A percentile compares a stretch with the other conserved stretches of the same genome.
phyloP scores from a whole-genome alignment of 2,797 vertebrate genomes.

The Cossypha dichroa region DNA sequence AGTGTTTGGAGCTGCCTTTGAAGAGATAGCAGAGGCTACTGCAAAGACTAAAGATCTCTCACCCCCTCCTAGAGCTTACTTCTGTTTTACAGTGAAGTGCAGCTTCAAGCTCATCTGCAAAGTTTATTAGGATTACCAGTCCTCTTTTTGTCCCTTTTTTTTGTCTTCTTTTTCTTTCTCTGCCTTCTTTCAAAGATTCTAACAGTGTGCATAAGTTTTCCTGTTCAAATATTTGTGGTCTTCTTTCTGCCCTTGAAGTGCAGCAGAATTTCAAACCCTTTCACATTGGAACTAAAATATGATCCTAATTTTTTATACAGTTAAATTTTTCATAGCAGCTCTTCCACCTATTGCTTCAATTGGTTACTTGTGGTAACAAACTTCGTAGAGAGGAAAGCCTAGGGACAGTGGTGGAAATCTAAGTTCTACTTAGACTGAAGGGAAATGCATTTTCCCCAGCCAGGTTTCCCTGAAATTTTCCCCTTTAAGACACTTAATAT shows the following conservation, averaged over 20 bases:
- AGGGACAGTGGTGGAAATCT: background rate
- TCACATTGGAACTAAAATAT: background rate
- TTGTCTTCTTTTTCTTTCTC: background rate
- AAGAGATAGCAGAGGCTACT: background rate
- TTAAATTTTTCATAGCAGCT: background rate
- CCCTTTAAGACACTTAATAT: background rate
- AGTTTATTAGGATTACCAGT: background rate
- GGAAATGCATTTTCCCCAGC: background rate
- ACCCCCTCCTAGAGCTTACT: background rate
- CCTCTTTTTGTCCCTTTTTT: background rate
- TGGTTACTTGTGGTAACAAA: background rate
- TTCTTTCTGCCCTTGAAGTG: background rate
- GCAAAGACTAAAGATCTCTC: background rate
- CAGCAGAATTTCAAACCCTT: background rate
- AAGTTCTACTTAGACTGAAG: background rate
- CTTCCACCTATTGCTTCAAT: background rate
- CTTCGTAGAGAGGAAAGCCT: background rate
- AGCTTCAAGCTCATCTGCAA: background rate
- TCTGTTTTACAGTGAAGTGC: background rate
- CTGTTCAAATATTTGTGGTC: background rate
- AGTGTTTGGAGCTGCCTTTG: background rate
- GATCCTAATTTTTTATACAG: background rate
- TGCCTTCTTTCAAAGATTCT: background rate
- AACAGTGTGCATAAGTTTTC: background rate
- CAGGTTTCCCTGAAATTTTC: background rate